These are phyloP conservation scores for Megamerina dolium DNA, from an alignment of 2,888 invertebrate genomes.

Conservation along the genomic window DNA sequence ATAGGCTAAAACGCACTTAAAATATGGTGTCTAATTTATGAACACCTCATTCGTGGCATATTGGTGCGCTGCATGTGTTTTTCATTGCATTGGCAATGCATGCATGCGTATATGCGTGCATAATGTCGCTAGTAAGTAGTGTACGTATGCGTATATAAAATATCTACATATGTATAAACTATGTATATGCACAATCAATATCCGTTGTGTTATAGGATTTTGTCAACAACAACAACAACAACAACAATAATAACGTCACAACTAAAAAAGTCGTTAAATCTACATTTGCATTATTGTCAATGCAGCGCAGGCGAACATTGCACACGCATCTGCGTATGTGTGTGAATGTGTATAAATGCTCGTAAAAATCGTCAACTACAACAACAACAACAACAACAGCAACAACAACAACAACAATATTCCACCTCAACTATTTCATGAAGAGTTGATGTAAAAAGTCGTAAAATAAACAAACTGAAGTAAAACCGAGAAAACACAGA, in stretches of 20 bases:
- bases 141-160: constrained; percentile 1
- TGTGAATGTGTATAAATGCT: too few species aligned
- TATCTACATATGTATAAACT: constrained; percentile 1
- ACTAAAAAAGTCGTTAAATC: constrained; percentile 7
- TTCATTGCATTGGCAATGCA: background rate
- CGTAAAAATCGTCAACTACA: too few species aligned
- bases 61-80: background rate
- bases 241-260: too few species aligned
- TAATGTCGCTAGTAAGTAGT: background rate
- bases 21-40: constrained; percentile 9
- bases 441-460: background rate
- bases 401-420: background rate
- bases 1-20: constrained; percentile 3
- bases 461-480: background rate
- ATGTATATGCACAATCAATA: background rate
- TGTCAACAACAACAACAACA: too few species aligned
- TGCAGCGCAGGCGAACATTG: constrained; percentile 1
- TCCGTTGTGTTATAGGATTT: too few species aligned
- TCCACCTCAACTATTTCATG: background rate
- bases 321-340: too few species aligned
- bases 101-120: background rate
- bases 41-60: constrained; percentile 1
- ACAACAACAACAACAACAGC: background rate
- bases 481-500: too few species aligned
- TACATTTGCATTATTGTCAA: constrained; percentile 11